Conservation (phyloP, 1,140 invertebrate species). For the Gonioctena quinquepunctata region DNA sequence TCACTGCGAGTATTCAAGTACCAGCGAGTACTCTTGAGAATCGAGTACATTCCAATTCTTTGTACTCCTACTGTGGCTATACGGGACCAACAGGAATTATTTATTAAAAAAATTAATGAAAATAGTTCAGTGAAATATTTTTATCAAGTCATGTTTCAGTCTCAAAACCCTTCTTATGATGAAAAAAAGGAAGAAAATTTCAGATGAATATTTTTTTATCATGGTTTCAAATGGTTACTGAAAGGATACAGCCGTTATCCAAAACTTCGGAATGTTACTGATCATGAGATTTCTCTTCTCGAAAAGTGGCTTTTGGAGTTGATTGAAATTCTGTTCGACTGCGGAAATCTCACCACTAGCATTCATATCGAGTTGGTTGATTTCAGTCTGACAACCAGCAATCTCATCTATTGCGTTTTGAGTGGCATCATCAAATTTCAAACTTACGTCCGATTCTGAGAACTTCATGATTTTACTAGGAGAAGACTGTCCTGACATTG, state of each 20-base stretch:
- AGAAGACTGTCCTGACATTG: slow-evolving; percentile 26
- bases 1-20: neutral
- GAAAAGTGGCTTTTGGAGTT: slow-evolving; percentile 82
- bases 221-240: neutral
- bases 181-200: too few relatives aligned
- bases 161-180: too few relatives aligned
- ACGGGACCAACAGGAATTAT: too few relatives aligned
- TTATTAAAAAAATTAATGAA: too few relatives aligned
- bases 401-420: slow-evolving; percentile 69
- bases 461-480: slow-evolving; percentile 33
- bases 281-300: too few relatives aligned
- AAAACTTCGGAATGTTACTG: slow-evolving; percentile 91
- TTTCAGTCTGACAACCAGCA: slow-evolving; percentile 80
- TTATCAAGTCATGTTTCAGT: too few relatives aligned
- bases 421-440: slow-evolving; percentile 40
- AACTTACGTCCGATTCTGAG: slow-evolving; percentile 30
- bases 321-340: slow-evolving; percentile 92
- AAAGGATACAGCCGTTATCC: slow-evolving; percentile 81
- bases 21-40: neutral
- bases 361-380: slow-evolving; percentile 80
- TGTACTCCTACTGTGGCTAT: too few relatives aligned
- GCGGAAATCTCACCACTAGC: slow-evolving; percentile 90
- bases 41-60: neutral
- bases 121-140: too few relatives aligned
- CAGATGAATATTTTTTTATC: too few relatives aligned